Percentiles rank a stretch among this genome's conserved stretches.
phyloP scores from a whole-genome alignment of 1,140 invertebrate genomes.

The Diachasmimorpha longicaudata region DNA sequence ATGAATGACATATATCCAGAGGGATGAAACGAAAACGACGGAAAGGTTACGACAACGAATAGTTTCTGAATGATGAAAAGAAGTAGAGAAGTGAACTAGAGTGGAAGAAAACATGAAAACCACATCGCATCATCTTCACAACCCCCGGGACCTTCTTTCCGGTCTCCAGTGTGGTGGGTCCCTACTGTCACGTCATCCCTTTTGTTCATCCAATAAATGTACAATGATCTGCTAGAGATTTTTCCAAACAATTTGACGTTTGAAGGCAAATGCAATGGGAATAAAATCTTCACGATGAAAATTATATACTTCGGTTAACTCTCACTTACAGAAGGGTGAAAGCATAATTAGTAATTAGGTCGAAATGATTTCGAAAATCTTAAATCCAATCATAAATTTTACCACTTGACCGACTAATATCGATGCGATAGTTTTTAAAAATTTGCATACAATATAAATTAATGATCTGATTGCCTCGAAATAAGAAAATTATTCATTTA shows the following conservation, averaged over 20 bases:
- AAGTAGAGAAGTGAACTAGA: conserved; percentile 38
- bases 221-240: conserved; percentile 32
- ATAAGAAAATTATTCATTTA: too few relatives aligned
- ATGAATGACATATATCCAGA: not conserved
- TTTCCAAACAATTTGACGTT: conserved; percentile 30
- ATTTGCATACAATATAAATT: too few relatives aligned
- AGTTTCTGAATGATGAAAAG: conserved; percentile 15
- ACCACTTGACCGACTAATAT: too few relatives aligned
- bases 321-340: too few relatives aligned
- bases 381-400: too few relatives aligned
- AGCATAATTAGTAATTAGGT: too few relatives aligned
- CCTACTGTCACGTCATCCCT: conserved; percentile 22
- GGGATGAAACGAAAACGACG: not conserved
- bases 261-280: not conserved
- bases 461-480: too few relatives aligned
- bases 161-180: conserved; percentile 44
- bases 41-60: not conserved
- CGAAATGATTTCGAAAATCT: too few relatives aligned
- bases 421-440: too few relatives aligned
- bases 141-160: conserved; percentile 60
- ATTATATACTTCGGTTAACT: too few relatives aligned
- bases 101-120: conserved; percentile 63
- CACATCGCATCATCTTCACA: conserved; percentile 54
- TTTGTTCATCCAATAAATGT: conserved; percentile 17
- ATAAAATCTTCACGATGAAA: not conserved